Evolutionary conservation across 2,888 invertebrate genomes (phyloP), one percentile per base, ranked within the genome.

Genomic region (Holacanthella duospinosa): DNA sequence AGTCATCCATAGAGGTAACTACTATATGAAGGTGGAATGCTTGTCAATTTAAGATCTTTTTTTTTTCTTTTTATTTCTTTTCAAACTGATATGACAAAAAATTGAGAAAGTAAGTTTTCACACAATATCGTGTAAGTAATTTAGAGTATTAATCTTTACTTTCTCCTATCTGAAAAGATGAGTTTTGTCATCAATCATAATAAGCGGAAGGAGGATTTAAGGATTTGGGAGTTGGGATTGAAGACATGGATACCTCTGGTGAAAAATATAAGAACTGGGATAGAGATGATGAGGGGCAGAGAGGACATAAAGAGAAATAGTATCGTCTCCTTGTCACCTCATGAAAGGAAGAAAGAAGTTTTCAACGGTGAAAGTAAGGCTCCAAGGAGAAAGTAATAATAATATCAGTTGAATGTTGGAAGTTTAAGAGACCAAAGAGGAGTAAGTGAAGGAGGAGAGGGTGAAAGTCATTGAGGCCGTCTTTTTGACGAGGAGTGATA

Each of bases 171-270:
- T n/a, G n/a, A n/a, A n/a, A n/a, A 21, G 48, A 48, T 48, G 48
- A 21, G n/a, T 48, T 48, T 48, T 4, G 4, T 48, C 48, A 48
- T 48, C 48, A 48, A 48, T 48, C 48, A 48, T 48, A 48, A 48
- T 48, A 21, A 48, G 36, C 16, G n/a, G n/a, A n/a, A n/a, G n/a
- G n/a, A n/a, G n/a, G n/a, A n/a, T n/a, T 36, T 6, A 36, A 16
- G 36, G 36, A 16, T 9, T 36, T 36, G 36, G 36, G 9, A 36
- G 9, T 36, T 36, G 6, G 36, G 36, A 36, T 36, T 36, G 6
- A 16, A 36, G 36, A 36, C 36, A 36, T 16, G 36, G 16, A 36
- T 16, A 16, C 9, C 6, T 6, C 9, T 36, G 36, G 36, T 36
- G n/a, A n/a, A n/a, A n/a, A 36, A 36, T 36, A 16, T 6, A 36